phyloP scores from a whole-genome alignment of 2,113 vertebrate species.

The Ammodytes marinus region DNA sequence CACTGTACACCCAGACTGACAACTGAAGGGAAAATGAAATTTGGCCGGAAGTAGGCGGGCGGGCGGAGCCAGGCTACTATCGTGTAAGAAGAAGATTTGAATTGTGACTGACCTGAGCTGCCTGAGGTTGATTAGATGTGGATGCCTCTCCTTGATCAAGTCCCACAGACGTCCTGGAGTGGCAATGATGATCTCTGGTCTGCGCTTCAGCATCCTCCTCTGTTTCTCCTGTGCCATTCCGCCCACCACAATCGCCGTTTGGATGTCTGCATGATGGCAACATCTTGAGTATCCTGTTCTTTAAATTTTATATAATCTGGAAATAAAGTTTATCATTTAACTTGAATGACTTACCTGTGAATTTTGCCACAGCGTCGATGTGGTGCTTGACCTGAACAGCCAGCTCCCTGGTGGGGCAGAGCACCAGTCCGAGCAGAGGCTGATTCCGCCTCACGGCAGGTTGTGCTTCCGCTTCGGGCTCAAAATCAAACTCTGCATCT shows the following conservation, averaged over 20 bases:
- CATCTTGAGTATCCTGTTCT: not conserved
- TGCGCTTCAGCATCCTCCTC: slow-evolving; percentile 88
- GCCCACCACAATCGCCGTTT: slow-evolving; percentile 92
- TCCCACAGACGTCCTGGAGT: slow-evolving; percentile 98
- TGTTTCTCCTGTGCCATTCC: slow-evolving; percentile 97
- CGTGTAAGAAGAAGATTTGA: not conserved
- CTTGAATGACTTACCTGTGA: slow-evolving; percentile 86
- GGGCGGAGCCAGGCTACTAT: too few relatives aligned
- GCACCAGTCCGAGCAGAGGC: slow-evolving; percentile 93
- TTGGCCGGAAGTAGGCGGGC: too few relatives aligned
- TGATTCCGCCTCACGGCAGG: slow-evolving; percentile 37
- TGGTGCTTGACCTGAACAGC: slow-evolving; percentile 97
- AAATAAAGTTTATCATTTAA: not conserved
- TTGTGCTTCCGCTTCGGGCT: not conserved
- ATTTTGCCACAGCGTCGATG: slow-evolving; percentile 92
- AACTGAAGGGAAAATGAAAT: too few relatives aligned
- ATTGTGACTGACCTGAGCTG: slow-evolving; percentile 88
- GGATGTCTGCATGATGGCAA: slow-evolving; percentile 86
- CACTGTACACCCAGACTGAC: too few relatives aligned
- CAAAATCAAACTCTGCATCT: slow-evolving; percentile 65
- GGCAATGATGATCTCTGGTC: slow-evolving; percentile 94
- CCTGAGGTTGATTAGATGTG: slow-evolving; percentile 90
- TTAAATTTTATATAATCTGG: not conserved
- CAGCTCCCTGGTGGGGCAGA: slow-evolving; percentile 96
- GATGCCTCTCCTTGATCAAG: slow-evolving; percentile 91